Evolutionary conservation across 1,140 invertebrate genomes (phyloP).

Genomic region (Rhynchophorus ferrugineus): DNA sequence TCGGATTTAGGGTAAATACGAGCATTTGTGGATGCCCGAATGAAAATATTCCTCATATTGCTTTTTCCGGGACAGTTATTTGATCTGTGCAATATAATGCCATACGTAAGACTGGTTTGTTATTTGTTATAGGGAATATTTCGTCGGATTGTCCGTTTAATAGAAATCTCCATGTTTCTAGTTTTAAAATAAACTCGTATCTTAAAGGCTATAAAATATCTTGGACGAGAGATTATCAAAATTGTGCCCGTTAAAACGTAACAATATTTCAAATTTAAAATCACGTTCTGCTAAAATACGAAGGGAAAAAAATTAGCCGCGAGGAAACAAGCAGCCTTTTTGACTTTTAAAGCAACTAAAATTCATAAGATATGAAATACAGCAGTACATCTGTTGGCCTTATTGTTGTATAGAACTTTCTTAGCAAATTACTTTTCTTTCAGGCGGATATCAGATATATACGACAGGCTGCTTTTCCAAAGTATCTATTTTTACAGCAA

Average conservation of each 20-base stretch:
- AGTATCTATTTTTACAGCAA: slow-evolving; percentile 14
- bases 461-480: slow-evolving; percentile 20
- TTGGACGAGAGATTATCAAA: not conserved
- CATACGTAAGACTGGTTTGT: not conserved
- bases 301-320: slow-evolving; percentile 14
- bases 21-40: not conserved
- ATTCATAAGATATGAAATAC: slow-evolving; percentile 30
- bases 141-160: not conserved
- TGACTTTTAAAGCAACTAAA: slow-evolving; percentile 21
- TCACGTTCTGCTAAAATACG: not conserved
- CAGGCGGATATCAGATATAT: slow-evolving; percentile 28
- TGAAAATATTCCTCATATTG: not conserved
- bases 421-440: slow-evolving; percentile 28
- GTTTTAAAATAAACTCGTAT: not conserved
- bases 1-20: not conserved
- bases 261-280: not conserved
- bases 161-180: not conserved
- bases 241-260: not conserved
- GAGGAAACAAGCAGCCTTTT: slow-evolving; percentile 15
- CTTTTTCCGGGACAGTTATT: not conserved
- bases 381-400: slow-evolving; percentile 28
- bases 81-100: not conserved
- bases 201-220: not conserved
- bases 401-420: slow-evolving; percentile 31
- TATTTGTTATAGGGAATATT: not conserved